These are phyloP conservation scores for Diadema setosum DNA, from an alignment of 35 echinoderm and acorn worm species.

Conservation along the genomic window DNA sequence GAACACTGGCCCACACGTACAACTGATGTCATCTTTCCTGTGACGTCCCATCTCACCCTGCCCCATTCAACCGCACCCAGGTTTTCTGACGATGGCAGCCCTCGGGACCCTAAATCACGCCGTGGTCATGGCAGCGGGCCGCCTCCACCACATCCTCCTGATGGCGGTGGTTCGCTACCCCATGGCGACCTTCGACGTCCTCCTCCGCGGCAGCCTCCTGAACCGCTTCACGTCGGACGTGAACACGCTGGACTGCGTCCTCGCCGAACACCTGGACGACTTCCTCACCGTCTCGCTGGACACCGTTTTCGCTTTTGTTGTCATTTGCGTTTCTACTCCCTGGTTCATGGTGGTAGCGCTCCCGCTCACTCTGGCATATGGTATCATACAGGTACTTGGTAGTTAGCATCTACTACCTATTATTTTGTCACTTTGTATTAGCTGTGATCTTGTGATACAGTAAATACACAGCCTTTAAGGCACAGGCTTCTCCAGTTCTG, in stretches of 20 bases:
- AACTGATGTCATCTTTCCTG: too few species aligned
- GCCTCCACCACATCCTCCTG: constrained; percentile 41
- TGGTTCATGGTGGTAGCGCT: background rate
- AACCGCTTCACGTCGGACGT: constrained; percentile 82
- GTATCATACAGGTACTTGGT: background rate
- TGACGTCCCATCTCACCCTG: too few species aligned
- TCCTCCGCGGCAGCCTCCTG: constrained; percentile 52
- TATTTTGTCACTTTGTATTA: too few species aligned
- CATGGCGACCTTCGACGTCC: constrained; percentile 71
- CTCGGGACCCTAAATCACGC: constrained; percentile 15
- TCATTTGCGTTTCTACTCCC: background rate
- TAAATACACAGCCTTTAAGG: too few species aligned
- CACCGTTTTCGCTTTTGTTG: background rate
- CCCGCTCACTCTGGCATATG: background rate
- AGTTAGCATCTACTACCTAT: too few species aligned
- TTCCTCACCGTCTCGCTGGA: background rate
- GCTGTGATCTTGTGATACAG: too few species aligned
- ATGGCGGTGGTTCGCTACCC: constrained; percentile 40
- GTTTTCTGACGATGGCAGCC: background rate
- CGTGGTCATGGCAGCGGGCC: constrained; percentile 2
- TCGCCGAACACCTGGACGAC: background rate
- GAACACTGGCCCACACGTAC: too few species aligned
- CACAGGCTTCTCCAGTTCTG: too few species aligned
- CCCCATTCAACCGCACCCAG: too few species aligned
- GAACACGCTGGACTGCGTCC: background rate